These are phyloP conservation scores for Drosophila picticornis DNA, from an alignment of 2,888 invertebrate genomes.

Conservation along the genomic window DNA sequence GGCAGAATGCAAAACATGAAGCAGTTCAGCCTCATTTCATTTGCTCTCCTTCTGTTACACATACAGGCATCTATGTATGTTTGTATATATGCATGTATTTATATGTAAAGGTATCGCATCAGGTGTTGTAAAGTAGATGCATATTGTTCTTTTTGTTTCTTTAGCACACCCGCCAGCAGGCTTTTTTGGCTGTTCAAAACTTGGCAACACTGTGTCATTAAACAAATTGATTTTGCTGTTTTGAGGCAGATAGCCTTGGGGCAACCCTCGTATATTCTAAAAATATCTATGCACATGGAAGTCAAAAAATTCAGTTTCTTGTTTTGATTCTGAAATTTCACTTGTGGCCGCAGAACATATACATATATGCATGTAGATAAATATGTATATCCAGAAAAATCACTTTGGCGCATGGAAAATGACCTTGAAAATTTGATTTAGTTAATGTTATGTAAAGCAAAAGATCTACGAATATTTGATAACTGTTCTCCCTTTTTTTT, in stretches of 20 bases:
- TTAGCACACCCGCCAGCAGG: background rate
- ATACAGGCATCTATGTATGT: background rate
- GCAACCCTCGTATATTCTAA: slow-evolving; percentile 34
- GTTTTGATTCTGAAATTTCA: slow-evolving; percentile 18
- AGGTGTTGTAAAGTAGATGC: background rate
- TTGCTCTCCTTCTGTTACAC: background rate
- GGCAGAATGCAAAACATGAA: background rate
- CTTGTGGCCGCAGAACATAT: background rate
- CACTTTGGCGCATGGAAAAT: background rate
- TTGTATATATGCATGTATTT: background rate
- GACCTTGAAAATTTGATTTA: slow-evolving; percentile 1
- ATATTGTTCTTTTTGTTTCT: background rate
- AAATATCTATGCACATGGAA: slow-evolving; percentile 34
- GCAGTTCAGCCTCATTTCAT: background rate
- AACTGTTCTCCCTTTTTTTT: background rate
- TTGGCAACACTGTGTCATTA: slow-evolving; percentile 2
- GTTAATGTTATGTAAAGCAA: background rate
- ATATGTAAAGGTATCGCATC: background rate
- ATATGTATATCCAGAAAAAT: background rate
- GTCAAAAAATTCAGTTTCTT: slow-evolving; percentile 18
- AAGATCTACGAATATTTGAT: background rate
- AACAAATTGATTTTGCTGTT: background rate
- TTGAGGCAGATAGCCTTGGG: slow-evolving; percentile 3
- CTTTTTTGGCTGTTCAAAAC: background rate
- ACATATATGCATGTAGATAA: background rate